phyloP scores from a whole-genome alignment of 2,113 vertebrate genomes.

The Chlorodrepanis virens region DNA sequence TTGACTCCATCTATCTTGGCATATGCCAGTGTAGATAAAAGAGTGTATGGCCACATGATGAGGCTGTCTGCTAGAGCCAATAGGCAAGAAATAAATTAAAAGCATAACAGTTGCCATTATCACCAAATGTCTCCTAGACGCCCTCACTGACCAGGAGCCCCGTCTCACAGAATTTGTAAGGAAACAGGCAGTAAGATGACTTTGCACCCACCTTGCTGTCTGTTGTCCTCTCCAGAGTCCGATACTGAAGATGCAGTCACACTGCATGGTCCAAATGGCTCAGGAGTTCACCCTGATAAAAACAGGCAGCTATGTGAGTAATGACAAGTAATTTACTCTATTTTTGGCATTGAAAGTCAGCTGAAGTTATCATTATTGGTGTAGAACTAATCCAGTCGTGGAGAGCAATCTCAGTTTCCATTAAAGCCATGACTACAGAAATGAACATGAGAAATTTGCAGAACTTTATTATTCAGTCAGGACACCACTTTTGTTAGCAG shows the following conservation, averaged over 20 bases:
- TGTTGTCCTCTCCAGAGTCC: not conserved
- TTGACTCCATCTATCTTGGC: constrained; percentile 52
- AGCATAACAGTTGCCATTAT: not conserved
- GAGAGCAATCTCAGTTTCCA: not conserved
- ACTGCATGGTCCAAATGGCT: not conserved
- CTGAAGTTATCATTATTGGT: not conserved
- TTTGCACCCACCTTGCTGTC: not conserved
- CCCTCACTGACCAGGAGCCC: not conserved
- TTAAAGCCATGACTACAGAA: not conserved
- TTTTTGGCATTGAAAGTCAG: not conserved
- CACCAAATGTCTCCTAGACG: not conserved
- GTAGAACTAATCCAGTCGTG: not conserved
- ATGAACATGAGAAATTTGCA: not conserved
- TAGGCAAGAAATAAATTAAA: not conserved
- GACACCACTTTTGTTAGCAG: not conserved
- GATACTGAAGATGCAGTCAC: not conserved
- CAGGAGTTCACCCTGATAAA: not conserved
- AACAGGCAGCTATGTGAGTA: not conserved
- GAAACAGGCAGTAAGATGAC: not conserved
- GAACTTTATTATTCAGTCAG: not conserved
- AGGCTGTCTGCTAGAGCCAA: not conserved
- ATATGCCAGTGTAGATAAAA: constrained; percentile 61
- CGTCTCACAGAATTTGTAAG: not conserved
- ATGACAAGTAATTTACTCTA: not conserved
- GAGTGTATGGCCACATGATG: not conserved